Conservation (phyloP, 2,888 invertebrate species). For the Drosophila limbata region DNA sequence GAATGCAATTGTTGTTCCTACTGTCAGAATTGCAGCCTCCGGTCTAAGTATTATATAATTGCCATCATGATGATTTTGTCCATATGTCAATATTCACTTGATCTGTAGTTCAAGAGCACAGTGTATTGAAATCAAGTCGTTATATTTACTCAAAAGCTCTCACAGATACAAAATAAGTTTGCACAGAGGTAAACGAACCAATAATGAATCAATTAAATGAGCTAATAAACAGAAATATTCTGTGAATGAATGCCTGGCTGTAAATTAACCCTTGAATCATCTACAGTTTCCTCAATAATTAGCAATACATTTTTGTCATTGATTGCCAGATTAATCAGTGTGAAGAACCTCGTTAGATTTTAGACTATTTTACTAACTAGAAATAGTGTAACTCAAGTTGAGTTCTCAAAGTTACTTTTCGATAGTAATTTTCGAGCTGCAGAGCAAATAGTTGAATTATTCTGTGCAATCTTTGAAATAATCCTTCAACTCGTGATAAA, state of each 20-base stretch:
- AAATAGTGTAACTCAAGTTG: neutral
- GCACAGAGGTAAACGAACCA: constrained; percentile 62
- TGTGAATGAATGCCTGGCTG: constrained; percentile 25
- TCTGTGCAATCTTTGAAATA: too few species aligned
- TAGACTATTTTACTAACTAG: neutral
- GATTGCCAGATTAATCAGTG: constrained; percentile 11
- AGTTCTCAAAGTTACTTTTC: too few species aligned
- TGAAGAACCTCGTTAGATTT: neutral
- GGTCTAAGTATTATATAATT: constrained; percentile 53
- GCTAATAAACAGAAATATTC: neutral
- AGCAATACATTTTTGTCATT: neutral
- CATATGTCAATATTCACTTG: constrained; percentile 47
- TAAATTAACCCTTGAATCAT: constrained; percentile 13
- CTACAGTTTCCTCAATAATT: constrained; percentile 11
- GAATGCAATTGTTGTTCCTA: constrained; percentile 26
- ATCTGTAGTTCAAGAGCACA: constrained; percentile 69
- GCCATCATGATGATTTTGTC: constrained; percentile 38
- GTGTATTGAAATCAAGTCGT: constrained; percentile 16
- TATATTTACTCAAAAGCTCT: neutral
- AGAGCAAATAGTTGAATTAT: too few species aligned
- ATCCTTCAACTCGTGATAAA: too few species aligned
- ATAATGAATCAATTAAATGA: constrained; percentile 43
- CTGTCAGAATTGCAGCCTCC: constrained; percentile 24
- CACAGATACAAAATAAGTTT: constrained; percentile 35
- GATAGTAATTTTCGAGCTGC: too few species aligned